Evolutionary conservation across 1,140 invertebrate genomes (phyloP).

Genomic region (Mactra quadrangularis): DNA sequence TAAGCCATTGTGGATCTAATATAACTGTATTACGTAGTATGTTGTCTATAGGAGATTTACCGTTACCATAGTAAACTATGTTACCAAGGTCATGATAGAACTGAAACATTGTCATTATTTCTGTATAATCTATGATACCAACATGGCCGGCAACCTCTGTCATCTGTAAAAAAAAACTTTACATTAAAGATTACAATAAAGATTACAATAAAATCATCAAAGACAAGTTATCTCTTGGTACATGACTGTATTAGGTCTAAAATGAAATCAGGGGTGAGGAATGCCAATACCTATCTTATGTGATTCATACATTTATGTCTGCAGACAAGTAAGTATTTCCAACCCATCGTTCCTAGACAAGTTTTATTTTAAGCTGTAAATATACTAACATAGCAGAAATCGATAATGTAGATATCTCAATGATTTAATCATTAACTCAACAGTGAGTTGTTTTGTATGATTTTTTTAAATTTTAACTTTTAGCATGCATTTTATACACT

Average conservation of each 20-base stretch:
- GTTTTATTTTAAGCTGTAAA: too few species aligned
- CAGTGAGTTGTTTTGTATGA: too few species aligned
- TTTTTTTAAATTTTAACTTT: too few species aligned
- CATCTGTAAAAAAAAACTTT: conserved; percentile 68
- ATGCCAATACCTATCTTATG: neutral
- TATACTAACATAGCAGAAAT: too few species aligned
- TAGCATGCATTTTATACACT: too few species aligned
- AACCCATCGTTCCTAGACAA: too few species aligned
- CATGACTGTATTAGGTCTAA: neutral
- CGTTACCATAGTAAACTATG: conserved; percentile 79
- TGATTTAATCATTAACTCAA: too few species aligned
- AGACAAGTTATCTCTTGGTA: neutral
- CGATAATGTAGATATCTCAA: too few species aligned
- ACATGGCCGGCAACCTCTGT: conserved; percentile 80
- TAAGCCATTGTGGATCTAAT: conserved; percentile 81
- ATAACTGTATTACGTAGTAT: conserved; percentile 80
- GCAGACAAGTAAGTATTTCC: too few species aligned
- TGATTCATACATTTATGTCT: too few species aligned
- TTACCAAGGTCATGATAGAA: conserved; percentile 84
- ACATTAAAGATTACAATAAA: neutral
- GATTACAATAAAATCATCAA: neutral
- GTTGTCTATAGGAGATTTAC: conserved; percentile 68
- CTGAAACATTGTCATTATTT: conserved; percentile 82
- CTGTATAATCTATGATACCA: conserved; percentile 78
- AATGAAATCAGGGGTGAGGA: neutral